Percentiles rank a stretch among this genome's conserved stretches.
These are phyloP conservation scores for Turdus rufiventris DNA, from an alignment of 2,113 vertebrate species.

Conservation along the genomic window DNA sequence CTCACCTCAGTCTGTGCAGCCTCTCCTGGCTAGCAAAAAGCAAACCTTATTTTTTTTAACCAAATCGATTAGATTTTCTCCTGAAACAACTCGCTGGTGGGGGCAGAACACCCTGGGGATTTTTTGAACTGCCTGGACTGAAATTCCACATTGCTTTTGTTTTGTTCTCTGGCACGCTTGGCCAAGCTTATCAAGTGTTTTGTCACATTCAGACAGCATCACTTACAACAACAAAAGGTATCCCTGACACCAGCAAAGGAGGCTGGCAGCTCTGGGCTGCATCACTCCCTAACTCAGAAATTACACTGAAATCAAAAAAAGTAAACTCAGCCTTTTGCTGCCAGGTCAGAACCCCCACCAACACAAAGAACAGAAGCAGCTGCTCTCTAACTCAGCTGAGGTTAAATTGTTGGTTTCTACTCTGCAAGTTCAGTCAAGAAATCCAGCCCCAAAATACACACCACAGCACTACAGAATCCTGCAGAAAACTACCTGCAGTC, in stretches of 20 bases:
- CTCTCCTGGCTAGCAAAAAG: neutral
- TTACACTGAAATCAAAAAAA: neutral
- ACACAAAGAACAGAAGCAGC: neutral
- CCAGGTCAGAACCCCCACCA: neutral
- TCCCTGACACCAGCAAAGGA: neutral
- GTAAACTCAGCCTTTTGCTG: neutral
- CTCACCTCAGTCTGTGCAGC: neutral
- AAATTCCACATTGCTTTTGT: neutral
- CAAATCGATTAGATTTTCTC: neutral
- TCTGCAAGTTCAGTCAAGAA: neutral
- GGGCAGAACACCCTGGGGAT: neutral
- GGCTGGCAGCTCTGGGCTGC: neutral
- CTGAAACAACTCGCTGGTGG: neutral
- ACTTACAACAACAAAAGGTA: constrained; percentile 22
- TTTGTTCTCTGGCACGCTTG: neutral
- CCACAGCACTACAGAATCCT: neutral
- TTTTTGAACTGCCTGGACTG: neutral
- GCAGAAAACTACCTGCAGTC: neutral
- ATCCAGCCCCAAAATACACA: neutral
- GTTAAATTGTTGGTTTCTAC: neutral
- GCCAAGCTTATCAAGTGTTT: constrained; percentile 6
- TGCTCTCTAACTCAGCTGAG: neutral
- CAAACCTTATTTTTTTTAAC: neutral
- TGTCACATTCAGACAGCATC: constrained; percentile 14
- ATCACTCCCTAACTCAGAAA: neutral